Evolutionary conservation across 2,113 vertebrate species (phyloP), one percentile per base, ranked within the genome.

Genomic region (Varanus salvator): DNA sequence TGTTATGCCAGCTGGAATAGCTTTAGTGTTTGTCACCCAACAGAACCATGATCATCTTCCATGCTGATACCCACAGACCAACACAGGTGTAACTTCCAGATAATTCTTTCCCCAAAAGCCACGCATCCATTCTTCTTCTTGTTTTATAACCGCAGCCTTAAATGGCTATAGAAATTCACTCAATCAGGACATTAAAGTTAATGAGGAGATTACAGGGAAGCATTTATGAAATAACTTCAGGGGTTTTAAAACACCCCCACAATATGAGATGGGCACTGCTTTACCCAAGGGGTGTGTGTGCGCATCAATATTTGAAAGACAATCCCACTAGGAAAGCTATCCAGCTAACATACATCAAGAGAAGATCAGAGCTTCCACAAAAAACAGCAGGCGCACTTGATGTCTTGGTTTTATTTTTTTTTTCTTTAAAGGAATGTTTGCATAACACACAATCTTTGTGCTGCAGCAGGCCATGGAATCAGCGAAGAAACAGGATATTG

Each of bases 181-280:
- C 91, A 93, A 94, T 93, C 86, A 93, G 89, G 93, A 93, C 93
- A 95, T 95, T 93, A 95, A 95, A 93, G 92, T 95, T 95, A 96
- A 94, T 12, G 34, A 95, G 91, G 93, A 69, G 0, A 89, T 52
- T 85, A 94, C 92, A 92, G 91, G 92, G 88, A 92, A 92, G 52
- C 88, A 85, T 95, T 96, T 94, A 92, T 78, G 92, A 94, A 95
- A 95, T 93, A 92, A 93, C 92, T 92, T 90, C 90, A 92, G 94
- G 60, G 71, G 80, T 78, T 93, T 94, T 95, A 38, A 91, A 93
- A 81, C 89, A 94, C 88, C 90, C 0, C 0, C 93, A 90, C 94
- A 89, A 92, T 93, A 90, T 69, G 92, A 95, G 69, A 57, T 92
- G 85, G 87, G 85, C 85, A 86, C 91, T 93, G 7, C 90, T 75